Evolutionary conservation across 2,888 invertebrate species (phyloP), one percentile per base, ranked within the genome.

Genomic region (Eurytoma californica): DNA sequence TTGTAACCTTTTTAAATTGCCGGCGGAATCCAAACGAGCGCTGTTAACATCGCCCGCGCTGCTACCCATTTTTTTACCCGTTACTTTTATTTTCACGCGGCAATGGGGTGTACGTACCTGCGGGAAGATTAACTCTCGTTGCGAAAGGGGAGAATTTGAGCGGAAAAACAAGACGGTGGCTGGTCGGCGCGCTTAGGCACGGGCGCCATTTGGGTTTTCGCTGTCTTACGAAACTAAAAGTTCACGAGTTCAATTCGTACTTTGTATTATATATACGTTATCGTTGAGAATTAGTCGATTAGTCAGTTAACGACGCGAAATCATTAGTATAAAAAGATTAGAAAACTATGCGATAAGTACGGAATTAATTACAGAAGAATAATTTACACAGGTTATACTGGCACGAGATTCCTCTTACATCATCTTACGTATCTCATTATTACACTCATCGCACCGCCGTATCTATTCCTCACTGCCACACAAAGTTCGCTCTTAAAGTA

Each of bases 301-400:
- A 66, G 60, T 39, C 18, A 14, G 5, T 66, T 47, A 72, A 51
- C 24, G 53, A 58, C 69, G 69, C 57, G 18, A 63, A 77, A 77
- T 53, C 47, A 65, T 80, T 72, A 66, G 76, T 77, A 77, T 80
- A 76, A 80, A 70, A 77, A 65, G 69, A 65, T 73, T 80, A 80
- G 61, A 80, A 80, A 80, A 72, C 47, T 69, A 76, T 58, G 47
- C n/a, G 28, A 18, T 72, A 78, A 76, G 66, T 61, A 65, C 67
- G 61, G 51, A 77, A 77, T 74, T 73, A 79, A 75, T 72, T 67
- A 75, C 60, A 75, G 61, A 67, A 72, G 67, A 72, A 65, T 49
- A 18, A 55, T 67, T 79, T 66, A 72, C 66, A 79, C 72, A 70
- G 13, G 39, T 47, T 18, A 65, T 67, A 79, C 79, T 79, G 79